Conservation (phyloP, 2,797 vertebrate genomes). For the Salmo trutta region DNA sequence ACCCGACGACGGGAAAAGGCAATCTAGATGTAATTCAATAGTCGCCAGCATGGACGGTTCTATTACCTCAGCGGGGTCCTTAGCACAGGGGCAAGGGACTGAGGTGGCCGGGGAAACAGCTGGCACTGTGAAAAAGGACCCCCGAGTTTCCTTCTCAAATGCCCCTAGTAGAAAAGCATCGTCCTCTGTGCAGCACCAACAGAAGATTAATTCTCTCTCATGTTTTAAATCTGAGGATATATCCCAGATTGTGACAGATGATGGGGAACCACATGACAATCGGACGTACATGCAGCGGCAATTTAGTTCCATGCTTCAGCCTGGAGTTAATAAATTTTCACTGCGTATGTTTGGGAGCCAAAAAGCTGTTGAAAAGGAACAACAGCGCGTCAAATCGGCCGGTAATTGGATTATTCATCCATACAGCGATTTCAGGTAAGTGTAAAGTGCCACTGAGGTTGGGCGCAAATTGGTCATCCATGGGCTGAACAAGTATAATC, state of each 20-base stretch:
- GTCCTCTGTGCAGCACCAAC: conserved; percentile 45
- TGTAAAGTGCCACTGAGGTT: not conserved
- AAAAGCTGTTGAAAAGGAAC: conserved; percentile 94
- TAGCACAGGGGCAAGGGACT: conserved; percentile 60
- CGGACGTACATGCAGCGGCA: conserved; percentile 96
- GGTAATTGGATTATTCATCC: conserved; percentile 98
- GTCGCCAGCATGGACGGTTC: conserved; percentile 69
- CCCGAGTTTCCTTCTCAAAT: conserved; percentile 78
- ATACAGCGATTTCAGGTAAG: conserved; percentile 97
- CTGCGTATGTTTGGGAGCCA: conserved; percentile 98
- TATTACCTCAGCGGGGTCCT: conserved; percentile 58
- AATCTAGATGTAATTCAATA: conserved; percentile 46
- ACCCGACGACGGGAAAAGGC: conserved; percentile 50
- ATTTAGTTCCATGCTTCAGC: conserved; percentile 94
- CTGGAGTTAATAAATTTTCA: conserved; percentile 98
- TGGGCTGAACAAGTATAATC: not conserved
- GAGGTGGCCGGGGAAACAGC: conserved; percentile 57
- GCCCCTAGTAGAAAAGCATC: conserved; percentile 60
- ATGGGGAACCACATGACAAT: conserved; percentile 79
- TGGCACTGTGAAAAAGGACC: conserved; percentile 74
- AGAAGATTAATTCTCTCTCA: conserved; percentile 65
- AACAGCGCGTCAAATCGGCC: conserved; percentile 94
- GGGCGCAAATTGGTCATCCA: not conserved
- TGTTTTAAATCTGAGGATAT: conserved; percentile 78
- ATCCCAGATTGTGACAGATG: conserved; percentile 78